Base-by-base conservation (phyloP, 2,888 invertebrate species). In the Blera fallax region DNA sequence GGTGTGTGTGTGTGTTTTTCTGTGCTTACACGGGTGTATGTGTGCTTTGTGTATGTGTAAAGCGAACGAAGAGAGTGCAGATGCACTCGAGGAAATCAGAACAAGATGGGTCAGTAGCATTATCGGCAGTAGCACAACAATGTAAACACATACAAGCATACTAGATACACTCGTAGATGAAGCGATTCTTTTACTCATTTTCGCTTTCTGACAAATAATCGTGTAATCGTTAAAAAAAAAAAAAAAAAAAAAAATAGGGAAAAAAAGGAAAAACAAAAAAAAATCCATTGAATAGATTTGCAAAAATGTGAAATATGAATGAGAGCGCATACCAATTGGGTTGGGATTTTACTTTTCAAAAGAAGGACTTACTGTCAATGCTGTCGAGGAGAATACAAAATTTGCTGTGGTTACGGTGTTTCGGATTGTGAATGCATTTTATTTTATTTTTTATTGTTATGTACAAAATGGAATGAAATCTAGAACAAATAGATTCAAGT, bases 81-180 rank as follows among this genome's bases (percentile, higher is more conserved):
- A 82, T 82, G 87, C 82, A 87, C 81, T 82, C 70, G 45, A 87
- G 48, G 82, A 84, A 84, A 87, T 87, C 82, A 87, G 87, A 87
- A 58, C 87, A 78, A 82, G 87, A 87, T 82, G 87, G 87, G 87
- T 87, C 82, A 87, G 87, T 87, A 87, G 87, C 87, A 82, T 82
- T 82, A 87, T 87, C 85, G 81, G 70, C 81, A 85, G 80, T 81
- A 77, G 85, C 81, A 81, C 73, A 85, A 85, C 77, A 85, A 85
- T 85, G 70, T 76, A 54, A 85, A 56, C 81, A 85, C 54, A 81
- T n/a, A 74, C 52, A 80, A 37, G 64, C 40, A 56, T 50, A 73
- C 54, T 76, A 67, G 56, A 70, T 65, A 80, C 69, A n/a, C n/a
- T n/a, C n/a, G n/a, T n/a, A 56, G 81, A 72, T 85, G 65, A 74